Base-by-base conservation (phyloP, 2,888 invertebrate genomes). In the Scotopteryx bipunctaria region DNA sequence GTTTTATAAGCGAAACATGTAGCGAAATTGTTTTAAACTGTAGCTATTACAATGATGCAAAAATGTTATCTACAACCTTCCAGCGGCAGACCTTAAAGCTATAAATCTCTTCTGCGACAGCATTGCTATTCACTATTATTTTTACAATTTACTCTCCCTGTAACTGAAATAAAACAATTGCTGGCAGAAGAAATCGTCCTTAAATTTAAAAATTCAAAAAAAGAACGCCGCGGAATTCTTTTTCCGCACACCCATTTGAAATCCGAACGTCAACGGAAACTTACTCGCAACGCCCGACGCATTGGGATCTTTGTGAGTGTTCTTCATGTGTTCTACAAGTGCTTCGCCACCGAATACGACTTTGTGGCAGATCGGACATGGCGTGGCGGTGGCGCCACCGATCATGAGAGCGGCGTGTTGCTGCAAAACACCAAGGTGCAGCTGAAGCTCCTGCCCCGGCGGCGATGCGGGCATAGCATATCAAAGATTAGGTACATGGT, bases 311-410 rank as follows among this genome's bases (percentile, higher is more conserved):
- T 97, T 97, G 90, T 98, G 98, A 45, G 96, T 95, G 82, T 96
- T 96, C 91, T 97, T 97, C 97, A 98, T 97, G 86, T 98, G 98
- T 87, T 98, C 97, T 93, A 98, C 97, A 57, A 98, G 93, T 49
- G 97, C 96, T 89, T 98, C 97, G 63, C 96, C 96, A 67, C 97
- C 97, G 75, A 97, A 94, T 91, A 97, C 97, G 81, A 97, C 94
- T 91, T 98, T 97, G 92, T 97, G 97, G 91, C 97, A 98, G 71
- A 97, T 94, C 42, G 97, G 97, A 88, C 98, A 98, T 66, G 96
- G 95, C 56, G 97, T 96, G 66, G 97, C 96, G 77, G 96, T 96
- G 63, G 97, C 97, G 71, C 97, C 97, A 75, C 97, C 97, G 80
- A 94, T 94, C 92, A 96, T 95, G 80, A 97, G 93, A 77, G 97